A percentile compares a stretch with the other conserved stretches of the same genome.
Conservation (phyloP, 2,797 vertebrate genomes). For the Leptoclinus maculatus region DNA sequence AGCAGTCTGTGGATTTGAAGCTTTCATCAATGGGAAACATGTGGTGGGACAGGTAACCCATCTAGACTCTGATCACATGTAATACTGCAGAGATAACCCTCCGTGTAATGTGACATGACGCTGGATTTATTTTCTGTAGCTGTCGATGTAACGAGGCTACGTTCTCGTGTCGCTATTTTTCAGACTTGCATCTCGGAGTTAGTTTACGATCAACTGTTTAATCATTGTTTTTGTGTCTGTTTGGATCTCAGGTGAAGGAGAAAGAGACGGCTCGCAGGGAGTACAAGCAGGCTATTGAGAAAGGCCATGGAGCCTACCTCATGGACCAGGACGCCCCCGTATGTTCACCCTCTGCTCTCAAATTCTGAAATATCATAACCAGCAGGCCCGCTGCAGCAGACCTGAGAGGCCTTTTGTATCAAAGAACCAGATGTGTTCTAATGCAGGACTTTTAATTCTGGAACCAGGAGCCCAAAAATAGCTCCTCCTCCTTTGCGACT, state of each 20-base stretch:
- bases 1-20: constrained; percentile 93
- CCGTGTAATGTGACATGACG: too few relatives aligned
- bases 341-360: constrained; percentile 44
- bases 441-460: background rate
- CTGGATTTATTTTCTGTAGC: too few relatives aligned
- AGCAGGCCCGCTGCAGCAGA: too few relatives aligned
- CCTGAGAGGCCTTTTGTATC: too few relatives aligned
- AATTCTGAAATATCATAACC: background rate
- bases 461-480: background rate
- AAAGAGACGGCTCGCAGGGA: constrained; percentile 87
- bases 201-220: too few relatives aligned
- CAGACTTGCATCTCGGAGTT: too few relatives aligned
- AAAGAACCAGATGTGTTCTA: background rate
- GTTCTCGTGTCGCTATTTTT: too few relatives aligned
- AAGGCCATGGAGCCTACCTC: constrained; percentile 90
- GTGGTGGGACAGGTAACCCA: constrained; percentile 88
- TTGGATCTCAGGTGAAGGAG: constrained; percentile 88
- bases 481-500: background rate
- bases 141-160: too few relatives aligned
- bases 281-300: constrained; percentile 85
- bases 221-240: constrained; percentile 2
- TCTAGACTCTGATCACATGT: background rate
- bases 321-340: constrained; percentile 93
- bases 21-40: constrained; percentile 92
- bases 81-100: too few relatives aligned